These are phyloP conservation scores for Stegostoma tigrinum DNA, from an alignment of 2,113 vertebrate genomes.

Conservation along the genomic window DNA sequence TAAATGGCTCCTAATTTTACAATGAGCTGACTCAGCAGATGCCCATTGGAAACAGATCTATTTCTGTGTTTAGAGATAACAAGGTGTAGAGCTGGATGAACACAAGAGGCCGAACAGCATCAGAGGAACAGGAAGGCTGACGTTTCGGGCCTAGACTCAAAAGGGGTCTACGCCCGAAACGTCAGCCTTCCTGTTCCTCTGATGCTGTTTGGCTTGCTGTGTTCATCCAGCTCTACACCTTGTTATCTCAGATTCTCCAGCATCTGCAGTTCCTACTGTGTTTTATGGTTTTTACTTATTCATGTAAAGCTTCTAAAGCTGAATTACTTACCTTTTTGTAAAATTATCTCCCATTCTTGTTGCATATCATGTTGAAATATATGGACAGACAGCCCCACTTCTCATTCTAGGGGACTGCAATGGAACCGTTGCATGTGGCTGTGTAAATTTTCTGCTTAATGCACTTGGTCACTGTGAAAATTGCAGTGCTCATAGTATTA, in stretches of 20 bases:
- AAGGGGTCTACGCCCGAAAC: too few species aligned
- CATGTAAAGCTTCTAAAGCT: background rate
- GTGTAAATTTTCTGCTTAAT: background rate
- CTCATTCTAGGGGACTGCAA: background rate
- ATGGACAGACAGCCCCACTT: background rate
- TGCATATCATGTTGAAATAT: background rate
- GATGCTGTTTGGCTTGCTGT: too few species aligned
- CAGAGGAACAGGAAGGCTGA: too few species aligned
- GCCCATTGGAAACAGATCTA: background rate
- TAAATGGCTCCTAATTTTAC: background rate
- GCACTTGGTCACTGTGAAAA: background rate
- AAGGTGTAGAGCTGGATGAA: too few species aligned
- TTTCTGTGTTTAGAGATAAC: background rate
- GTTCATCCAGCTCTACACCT: too few species aligned
- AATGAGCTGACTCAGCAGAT: background rate
- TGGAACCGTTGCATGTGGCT: background rate
- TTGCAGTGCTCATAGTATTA: background rate
- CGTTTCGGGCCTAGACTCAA: too few species aligned
- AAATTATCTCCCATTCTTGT: background rate
- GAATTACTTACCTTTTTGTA: background rate
- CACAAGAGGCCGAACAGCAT: too few species aligned
- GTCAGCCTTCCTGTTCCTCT: too few species aligned
- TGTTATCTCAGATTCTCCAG: too few species aligned
- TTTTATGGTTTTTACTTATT: background rate
- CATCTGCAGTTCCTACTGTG: too few species aligned